Evolutionary conservation across 2,797 vertebrate species (phyloP).

Genomic region (Nannoperca australis): DNA sequence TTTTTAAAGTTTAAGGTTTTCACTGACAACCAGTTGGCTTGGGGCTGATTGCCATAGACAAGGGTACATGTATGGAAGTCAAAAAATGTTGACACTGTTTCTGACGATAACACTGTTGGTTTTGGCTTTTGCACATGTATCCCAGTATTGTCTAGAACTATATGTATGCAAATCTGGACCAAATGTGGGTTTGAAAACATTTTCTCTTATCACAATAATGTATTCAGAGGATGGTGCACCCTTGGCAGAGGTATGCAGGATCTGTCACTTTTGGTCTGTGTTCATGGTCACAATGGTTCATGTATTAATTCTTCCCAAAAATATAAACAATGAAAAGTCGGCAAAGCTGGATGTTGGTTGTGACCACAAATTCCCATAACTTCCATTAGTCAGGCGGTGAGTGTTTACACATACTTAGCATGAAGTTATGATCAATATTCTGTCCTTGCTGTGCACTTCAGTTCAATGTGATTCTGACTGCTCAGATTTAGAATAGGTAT

Average conservation of each 20-base stretch:
- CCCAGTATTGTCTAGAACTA: neutral
- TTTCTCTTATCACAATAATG: conserved; percentile 15
- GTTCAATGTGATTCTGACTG: conserved; percentile 5
- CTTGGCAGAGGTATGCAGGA: conserved; percentile 17
- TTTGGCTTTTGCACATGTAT: conserved; percentile 1
- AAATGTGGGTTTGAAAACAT: neutral
- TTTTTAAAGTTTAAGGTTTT: neutral
- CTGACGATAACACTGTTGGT: neutral
- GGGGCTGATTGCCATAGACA: neutral
- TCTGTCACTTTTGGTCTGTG: neutral
- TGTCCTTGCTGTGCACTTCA: neutral
- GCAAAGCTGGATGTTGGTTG: neutral
- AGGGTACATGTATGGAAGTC: neutral
- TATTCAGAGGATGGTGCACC: conserved; percentile 11
- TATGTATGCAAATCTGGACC: conserved; percentile 1
- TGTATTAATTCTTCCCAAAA: conserved; percentile 2
- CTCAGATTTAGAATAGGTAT: conserved; percentile 23
- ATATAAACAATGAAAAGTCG: neutral
- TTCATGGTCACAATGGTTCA: conserved; percentile 10
- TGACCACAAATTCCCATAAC: conserved; percentile 6
- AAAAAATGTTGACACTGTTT: conserved; percentile 1
- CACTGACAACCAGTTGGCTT: neutral
- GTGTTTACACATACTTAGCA: neutral
- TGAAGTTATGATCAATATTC: conserved; percentile 9
- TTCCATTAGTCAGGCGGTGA: conserved; percentile 12